phyloP scores from a whole-genome alignment of 2,797 vertebrate species.

The Emys orbicularis region DNA sequence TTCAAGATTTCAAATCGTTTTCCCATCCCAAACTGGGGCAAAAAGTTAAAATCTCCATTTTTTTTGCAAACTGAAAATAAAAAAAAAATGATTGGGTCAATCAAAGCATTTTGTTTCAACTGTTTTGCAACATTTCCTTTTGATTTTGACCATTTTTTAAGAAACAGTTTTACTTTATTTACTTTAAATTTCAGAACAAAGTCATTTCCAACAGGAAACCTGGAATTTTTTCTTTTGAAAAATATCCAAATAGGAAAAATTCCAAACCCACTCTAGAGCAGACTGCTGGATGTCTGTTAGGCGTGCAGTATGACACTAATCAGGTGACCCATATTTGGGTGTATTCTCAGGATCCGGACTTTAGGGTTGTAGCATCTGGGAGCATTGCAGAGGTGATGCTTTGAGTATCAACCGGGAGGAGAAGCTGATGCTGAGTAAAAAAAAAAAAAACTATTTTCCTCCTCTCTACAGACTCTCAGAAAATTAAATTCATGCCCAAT shows the following conservation, averaged over 20 bases:
- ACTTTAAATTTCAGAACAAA: not conserved
- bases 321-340: fast-evolving
- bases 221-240: not conserved
- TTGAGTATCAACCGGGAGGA: not conserved
- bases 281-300: not conserved
- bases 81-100: not conserved
- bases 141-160: not conserved
- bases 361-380: not conserved
- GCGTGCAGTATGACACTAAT: not conserved
- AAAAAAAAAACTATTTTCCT: slow-evolving; percentile 6
- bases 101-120: not conserved
- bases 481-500: slow-evolving; percentile 76
- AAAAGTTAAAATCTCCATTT: not conserved
- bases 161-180: not conserved
- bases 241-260: not conserved
- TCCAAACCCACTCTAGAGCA: not conserved
- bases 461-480: slow-evolving; percentile 57
- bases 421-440: not conserved
- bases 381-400: not conserved
- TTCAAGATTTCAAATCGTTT: not conserved
- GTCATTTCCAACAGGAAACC: too few species aligned
- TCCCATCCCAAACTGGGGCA: not conserved
- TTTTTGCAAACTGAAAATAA: not conserved
- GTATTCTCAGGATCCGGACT: not conserved
- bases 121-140: not conserved